Evolutionary conservation across 2,888 invertebrate genomes (phyloP), one percentile per base, ranked within the genome.

Genomic region (Cataglyphis livida): DNA sequence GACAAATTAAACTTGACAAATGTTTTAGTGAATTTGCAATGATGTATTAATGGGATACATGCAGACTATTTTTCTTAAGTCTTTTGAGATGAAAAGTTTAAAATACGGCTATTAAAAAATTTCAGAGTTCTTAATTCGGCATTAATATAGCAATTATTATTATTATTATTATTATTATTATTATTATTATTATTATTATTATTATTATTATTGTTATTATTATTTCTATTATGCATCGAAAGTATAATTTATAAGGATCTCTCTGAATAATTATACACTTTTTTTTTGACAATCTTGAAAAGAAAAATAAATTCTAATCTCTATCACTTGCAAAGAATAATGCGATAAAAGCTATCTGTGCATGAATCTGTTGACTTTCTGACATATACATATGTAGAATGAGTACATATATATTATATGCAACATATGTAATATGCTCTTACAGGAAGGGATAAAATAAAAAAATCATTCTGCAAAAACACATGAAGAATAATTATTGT

Each of bases 401-500:
- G 25, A 25, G 1, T 25, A 25, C 25, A 25, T 28, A 2, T 28
- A 28, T 28, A 28, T 28, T 28, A 28, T 28, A 28, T n/a, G 10
- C 21, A 6, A 15, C 0, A 18, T 44, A 15, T 15, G 44, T 44
- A 44, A 38, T 9, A n/a, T 12, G 6, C 18, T 38, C 35, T 51
- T 51, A 62, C 3, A 10, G 44, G 18, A 44, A 35, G 21, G 73
- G 59, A 4, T 73, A 44, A 71, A 61, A 59, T 41, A 59, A 71
- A 32, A 59, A 61, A 35, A 18, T 61, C 44, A 32, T 44, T 79
- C 32, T 79, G 74, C 59, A 79, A 73, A 70, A 79, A 79, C 78
- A 79, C 78, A 68, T 79, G 78, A 44, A 79, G 78, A 78, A 79
- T 79, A 79, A 79, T 79, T 79, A 79, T 79, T 79, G 74, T 73